Conservation (phyloP, 2,797 vertebrate genomes). For the Channa striata region DNA sequence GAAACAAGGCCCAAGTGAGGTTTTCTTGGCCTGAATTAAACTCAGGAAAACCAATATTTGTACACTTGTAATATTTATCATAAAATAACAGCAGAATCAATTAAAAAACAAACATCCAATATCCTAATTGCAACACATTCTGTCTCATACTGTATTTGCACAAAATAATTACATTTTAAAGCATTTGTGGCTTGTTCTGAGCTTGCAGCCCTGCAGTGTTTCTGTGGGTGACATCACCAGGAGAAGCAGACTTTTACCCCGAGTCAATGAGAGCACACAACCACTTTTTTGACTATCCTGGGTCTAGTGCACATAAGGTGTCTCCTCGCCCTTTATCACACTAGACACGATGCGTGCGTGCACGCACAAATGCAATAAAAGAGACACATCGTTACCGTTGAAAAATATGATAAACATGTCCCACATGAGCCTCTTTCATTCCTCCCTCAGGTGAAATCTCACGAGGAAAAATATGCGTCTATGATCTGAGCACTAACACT, state of each 20-base stretch:
- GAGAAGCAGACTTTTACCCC: constrained; percentile 28
- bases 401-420: constrained; percentile 18
- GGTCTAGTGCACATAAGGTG: constrained; percentile 25
- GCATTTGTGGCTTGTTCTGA: too few species aligned
- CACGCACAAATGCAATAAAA: constrained; percentile 7
- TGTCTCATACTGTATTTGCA: too few species aligned
- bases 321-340: constrained; percentile 1
- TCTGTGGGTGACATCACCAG: too few species aligned
- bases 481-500: background rate
- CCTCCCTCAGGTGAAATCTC: background rate
- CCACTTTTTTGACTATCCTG: constrained; percentile 34
- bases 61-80: background rate
- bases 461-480: background rate
- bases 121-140: background rate
- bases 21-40: constrained; percentile 5
- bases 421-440: constrained; percentile 8
- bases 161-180: too few species aligned
- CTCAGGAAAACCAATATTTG: background rate
- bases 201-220: too few species aligned
- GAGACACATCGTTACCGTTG: constrained; percentile 53
- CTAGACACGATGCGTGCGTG: background rate
- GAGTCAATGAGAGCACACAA: constrained; percentile 43
- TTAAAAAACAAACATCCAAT: background rate
- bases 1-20: background rate
- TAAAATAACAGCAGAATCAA: background rate